phyloP scores from a whole-genome alignment of 2,888 invertebrate species.

The Frankliniella fusca region DNA sequence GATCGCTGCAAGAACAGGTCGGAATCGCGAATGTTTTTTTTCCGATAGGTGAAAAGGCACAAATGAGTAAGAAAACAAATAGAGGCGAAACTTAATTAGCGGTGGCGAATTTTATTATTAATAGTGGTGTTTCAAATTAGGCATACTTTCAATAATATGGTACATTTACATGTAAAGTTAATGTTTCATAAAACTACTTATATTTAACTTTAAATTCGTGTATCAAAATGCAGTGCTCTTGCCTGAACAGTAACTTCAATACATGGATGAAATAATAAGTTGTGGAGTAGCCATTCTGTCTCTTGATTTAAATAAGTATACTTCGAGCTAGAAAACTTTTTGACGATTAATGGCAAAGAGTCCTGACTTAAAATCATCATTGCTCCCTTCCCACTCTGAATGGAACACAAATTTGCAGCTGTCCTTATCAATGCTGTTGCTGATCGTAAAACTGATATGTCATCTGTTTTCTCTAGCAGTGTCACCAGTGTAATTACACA shows the following conservation, averaged over 20 bases:
- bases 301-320: not conserved
- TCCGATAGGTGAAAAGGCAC: no score
- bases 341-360: not conserved
- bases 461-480: not conserved
- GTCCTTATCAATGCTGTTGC: not conserved
- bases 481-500: not conserved
- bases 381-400: not conserved
- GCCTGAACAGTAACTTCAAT: not conserved
- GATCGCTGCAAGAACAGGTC: no score
- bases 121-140: not conserved
- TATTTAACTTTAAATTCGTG: not conserved
- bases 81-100: no score
- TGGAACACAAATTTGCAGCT: not conserved
- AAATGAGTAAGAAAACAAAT: no score
- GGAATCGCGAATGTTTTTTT: no score
- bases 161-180: not conserved
- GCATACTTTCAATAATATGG: not conserved
- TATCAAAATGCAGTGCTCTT: not conserved
- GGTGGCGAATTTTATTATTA: not conserved
- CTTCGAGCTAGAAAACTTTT: not conserved
- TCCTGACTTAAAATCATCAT: not conserved
- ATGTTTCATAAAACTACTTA: not conserved
- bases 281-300: not conserved
- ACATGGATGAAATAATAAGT: not conserved
- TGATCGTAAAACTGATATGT: not conserved